These are phyloP conservation scores for Mastomys coucha DNA, from an alignment of 2,113 vertebrate species.

Conservation along the genomic window DNA sequence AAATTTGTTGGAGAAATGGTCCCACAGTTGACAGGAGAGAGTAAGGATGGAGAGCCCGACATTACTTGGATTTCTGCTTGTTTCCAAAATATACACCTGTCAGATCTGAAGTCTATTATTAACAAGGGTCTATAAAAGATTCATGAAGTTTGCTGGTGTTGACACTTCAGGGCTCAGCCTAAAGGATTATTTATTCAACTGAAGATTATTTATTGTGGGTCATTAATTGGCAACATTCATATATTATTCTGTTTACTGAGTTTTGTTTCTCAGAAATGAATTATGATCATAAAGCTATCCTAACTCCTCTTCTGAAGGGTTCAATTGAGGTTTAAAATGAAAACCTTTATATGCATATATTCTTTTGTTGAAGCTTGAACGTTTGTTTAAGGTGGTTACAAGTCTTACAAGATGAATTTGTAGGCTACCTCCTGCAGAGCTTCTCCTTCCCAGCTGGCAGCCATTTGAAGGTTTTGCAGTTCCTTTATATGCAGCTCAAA, in stretches of 20 bases:
- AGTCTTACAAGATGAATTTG: neutral
- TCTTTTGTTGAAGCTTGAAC: neutral
- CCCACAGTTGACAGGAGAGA: neutral
- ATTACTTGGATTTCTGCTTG: slow-evolving; percentile 2
- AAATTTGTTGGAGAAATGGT: slow-evolving; percentile 23
- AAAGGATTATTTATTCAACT: slow-evolving; percentile 54
- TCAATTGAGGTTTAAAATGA: slow-evolving; percentile 42
- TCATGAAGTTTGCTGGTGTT: slow-evolving; percentile 53
- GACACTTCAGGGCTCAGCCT: slow-evolving; percentile 37
- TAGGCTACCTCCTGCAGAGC: neutral
- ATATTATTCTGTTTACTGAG: slow-evolving; percentile 47
- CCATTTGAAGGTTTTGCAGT: neutral
- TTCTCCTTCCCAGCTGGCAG: neutral
- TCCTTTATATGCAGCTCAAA: neutral
- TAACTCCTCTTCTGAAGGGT: slow-evolving; percentile 47
- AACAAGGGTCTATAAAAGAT: slow-evolving; percentile 59
- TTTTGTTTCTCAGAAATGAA: slow-evolving; percentile 56
- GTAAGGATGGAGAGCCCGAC: neutral
- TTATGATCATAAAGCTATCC: slow-evolving; percentile 23
- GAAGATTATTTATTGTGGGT: slow-evolving; percentile 22
- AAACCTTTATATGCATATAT: neutral
- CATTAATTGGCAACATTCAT: slow-evolving; percentile 54
- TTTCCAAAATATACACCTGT: neutral
- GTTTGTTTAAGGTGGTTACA: neutral
- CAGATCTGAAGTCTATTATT: slow-evolving; percentile 50